Evolutionary conservation across 1,140 invertebrate genomes (phyloP), one percentile per base, ranked within the genome.

Genomic region (Chelonus insularis): DNA sequence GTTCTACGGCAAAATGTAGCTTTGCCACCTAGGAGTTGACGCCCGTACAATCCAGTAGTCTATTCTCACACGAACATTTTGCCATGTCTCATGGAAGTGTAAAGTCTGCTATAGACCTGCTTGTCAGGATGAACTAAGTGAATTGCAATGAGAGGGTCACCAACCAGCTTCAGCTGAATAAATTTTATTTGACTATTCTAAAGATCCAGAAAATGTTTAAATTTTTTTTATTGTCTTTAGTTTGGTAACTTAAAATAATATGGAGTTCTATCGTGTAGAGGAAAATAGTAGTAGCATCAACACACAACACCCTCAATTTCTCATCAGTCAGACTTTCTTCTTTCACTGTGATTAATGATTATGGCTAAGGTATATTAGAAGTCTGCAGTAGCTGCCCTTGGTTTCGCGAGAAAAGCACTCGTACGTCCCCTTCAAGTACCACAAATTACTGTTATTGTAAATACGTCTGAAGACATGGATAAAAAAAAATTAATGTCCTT

Each of bases 271-370:
- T n/a, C n/a, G n/a, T n/a, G n/a, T n/a, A n/a, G n/a, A n/a, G n/a
- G n/a, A n/a, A n/a, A n/a, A n/a, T n/a, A n/a, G n/a, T n/a, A 18
- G 16, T 21, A 21, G 29, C 47, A 41, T 47, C 56, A 58, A 59
- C 55, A 29, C 7, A 47, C 39, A 43, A 37, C 52, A 32, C 36
- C 23, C 39, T 47, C 25, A 54, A 36, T 52, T 32, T 48, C 47
- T 54, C 59, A 57, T 63, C 64, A 64, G 65, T 68, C 68, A 66
- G 41, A 66, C 69, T 55, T 55, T 63, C 68, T 68, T 60, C 64
- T 67, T 72, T 70, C 68, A 37, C 34, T 55, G 77, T 79, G 77
- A 79, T 79, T 77, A 79, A 79, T 77, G 77, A 77, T 79, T 77
- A 77, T 76, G 75, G 77, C 72, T 68, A 63, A 65, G 68, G 72